These are phyloP conservation scores for Alces alces DNA, from an alignment of 2,113 vertebrate genomes.

Conservation along the genomic window DNA sequence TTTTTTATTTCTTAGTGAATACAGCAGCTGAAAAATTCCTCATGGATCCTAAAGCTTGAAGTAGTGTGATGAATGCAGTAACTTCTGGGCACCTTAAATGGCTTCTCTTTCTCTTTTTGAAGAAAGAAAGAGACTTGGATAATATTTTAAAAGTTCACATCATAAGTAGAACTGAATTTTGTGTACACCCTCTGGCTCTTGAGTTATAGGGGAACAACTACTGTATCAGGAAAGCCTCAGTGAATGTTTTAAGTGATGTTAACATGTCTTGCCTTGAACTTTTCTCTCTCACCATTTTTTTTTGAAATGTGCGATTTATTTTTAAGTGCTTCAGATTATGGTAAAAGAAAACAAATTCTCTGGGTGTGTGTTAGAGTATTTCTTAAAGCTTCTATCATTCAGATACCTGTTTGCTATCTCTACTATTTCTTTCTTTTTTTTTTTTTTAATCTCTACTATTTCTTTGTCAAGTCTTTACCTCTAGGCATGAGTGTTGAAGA, in stretches of 20 bases:
- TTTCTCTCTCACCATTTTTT: background rate
- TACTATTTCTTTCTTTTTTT: background rate
- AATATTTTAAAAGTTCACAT: background rate
- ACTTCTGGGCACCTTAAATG: background rate
- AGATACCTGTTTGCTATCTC: background rate
- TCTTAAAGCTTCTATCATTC: background rate
- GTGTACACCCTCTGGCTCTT: background rate
- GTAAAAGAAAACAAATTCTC: background rate
- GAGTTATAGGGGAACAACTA: background rate
- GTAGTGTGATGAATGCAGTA: background rate
- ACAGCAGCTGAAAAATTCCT: background rate
- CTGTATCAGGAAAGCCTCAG: background rate
- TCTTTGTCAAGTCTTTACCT: background rate
- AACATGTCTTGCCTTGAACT: background rate
- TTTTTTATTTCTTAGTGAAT: background rate
- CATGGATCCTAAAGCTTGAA: background rate
- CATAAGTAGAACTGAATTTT: background rate
- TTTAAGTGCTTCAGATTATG: background rate
- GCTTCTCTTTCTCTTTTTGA: background rate
- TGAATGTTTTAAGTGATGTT: slow-evolving; percentile 9
- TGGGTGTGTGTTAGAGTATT: background rate
- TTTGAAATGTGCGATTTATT: background rate
- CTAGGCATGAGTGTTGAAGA: background rate
- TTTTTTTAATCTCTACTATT: background rate
- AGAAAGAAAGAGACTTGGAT: background rate